phyloP scores from a whole-genome alignment of 2,797 vertebrate species.

The Lutjanus campechanus region DNA sequence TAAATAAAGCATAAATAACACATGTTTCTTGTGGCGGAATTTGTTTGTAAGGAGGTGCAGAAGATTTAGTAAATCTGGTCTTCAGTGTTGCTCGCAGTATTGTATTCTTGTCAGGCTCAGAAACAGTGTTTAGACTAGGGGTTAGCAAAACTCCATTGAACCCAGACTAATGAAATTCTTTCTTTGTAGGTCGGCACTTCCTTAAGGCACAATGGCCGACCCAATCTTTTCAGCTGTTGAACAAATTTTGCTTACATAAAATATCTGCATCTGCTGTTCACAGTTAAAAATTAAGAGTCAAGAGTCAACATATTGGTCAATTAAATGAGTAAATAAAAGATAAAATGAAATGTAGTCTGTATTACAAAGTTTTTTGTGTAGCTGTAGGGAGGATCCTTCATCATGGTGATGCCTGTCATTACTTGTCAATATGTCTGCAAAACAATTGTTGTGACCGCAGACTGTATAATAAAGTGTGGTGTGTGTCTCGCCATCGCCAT shows the following conservation, averaged over 20 bases:
- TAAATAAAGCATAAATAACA: background rate
- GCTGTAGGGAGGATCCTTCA: background rate
- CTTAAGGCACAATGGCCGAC: constrained; percentile 25
- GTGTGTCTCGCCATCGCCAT: too few relatives aligned
- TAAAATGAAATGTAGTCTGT: background rate
- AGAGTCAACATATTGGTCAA: background rate
- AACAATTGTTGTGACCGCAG: background rate
- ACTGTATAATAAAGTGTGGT: too few relatives aligned
- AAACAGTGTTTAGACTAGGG: constrained; percentile 20
- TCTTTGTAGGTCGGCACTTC: constrained; percentile 3
- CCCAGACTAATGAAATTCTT: constrained; percentile 30
- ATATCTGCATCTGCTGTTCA: background rate
- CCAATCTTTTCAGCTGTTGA: constrained; percentile 12
- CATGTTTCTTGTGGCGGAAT: background rate
- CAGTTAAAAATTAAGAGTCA: background rate
- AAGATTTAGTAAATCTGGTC: constrained; percentile 3
- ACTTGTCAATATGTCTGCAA: background rate
- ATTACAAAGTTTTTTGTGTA: background rate
- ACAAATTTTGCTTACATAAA: constrained; percentile 3
- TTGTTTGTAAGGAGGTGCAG: background rate
- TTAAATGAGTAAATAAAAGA: background rate
- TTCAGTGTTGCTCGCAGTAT: background rate
- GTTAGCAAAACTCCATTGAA: constrained; percentile 25
- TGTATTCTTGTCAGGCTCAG: constrained; percentile 1
- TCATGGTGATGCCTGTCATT: background rate